phyloP scores from a whole-genome alignment of 2,113 vertebrate genomes.

The Chloropsis cyanopogon region DNA sequence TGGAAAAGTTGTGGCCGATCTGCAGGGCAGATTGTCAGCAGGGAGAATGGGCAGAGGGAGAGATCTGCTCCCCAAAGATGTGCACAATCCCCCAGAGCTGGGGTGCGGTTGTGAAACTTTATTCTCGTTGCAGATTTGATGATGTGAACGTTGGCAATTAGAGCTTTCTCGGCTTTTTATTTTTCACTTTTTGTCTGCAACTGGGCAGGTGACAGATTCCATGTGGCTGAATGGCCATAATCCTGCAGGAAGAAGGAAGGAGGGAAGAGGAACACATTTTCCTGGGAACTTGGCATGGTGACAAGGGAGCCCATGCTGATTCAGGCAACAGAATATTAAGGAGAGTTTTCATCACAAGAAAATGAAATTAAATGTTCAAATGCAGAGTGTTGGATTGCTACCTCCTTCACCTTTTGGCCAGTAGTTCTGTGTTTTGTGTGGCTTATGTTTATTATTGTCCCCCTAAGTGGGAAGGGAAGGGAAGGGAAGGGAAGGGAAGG shows the following conservation, averaged over 20 bases:
- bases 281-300: neutral
- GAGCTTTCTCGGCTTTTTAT: neutral
- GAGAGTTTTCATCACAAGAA: neutral
- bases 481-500: neutral
- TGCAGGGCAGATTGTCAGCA: neutral
- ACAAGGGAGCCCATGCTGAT: neutral
- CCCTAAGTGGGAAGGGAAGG: neutral
- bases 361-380: neutral
- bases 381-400: neutral
- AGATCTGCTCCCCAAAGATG: neutral
- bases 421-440: neutral
- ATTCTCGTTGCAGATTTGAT: neutral
- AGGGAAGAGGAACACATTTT: neutral
- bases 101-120: neutral
- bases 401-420: neutral
- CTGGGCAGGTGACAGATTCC: neutral
- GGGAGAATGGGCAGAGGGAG: neutral
- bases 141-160: neutral
- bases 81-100: neutral
- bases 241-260: neutral
- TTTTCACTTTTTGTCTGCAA: neutral
- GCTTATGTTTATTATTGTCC: neutral
- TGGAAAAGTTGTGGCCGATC: neutral
- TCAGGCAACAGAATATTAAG: neutral
- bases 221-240: neutral